Percentiles rank a stretch among this genome's conserved stretches.
These are phyloP conservation scores for Pseudomyrmex flavicornis DNA, from an alignment of 1,140 invertebrate species.

Conservation along the genomic window DNA sequence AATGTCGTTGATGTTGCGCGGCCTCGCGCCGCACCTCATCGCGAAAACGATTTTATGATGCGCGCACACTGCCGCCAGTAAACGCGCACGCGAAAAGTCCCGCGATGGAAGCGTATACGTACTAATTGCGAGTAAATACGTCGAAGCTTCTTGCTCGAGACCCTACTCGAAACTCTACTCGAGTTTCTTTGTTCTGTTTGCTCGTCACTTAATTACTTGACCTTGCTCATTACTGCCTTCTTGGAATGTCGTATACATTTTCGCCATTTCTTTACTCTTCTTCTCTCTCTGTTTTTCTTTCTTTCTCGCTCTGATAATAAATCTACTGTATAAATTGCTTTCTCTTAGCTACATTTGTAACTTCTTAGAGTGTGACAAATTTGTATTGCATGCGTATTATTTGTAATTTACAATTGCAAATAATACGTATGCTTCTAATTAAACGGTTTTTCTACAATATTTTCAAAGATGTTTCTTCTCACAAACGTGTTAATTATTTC, in stretches of 20 bases:
- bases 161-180: constrained; percentile 1
- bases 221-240: constrained; percentile 35
- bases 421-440: neutral
- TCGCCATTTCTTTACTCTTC: neutral
- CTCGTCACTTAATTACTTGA: constrained; percentile 56
- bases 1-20: constrained; percentile 67
- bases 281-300: neutral
- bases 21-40: constrained; percentile 62
- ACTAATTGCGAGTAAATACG: constrained; percentile 51
- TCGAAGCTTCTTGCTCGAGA: constrained; percentile 16
- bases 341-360: neutral
- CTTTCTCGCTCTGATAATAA: neutral
- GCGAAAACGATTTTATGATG: constrained; percentile 63
- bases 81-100: constrained; percentile 4
- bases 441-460: neutral
- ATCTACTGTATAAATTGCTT: neutral
- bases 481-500: no score
- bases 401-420: neutral
- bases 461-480: no score
- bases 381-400: neutral
- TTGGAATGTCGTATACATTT: constrained; percentile 8
- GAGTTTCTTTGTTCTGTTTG: constrained; percentile 47
- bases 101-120: constrained; percentile 14
- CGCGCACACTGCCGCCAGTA: neutral
- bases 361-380: neutral